These are phyloP conservation scores for Sander vitreus DNA, from an alignment of 2,113 vertebrate genomes.

Conservation along the genomic window DNA sequence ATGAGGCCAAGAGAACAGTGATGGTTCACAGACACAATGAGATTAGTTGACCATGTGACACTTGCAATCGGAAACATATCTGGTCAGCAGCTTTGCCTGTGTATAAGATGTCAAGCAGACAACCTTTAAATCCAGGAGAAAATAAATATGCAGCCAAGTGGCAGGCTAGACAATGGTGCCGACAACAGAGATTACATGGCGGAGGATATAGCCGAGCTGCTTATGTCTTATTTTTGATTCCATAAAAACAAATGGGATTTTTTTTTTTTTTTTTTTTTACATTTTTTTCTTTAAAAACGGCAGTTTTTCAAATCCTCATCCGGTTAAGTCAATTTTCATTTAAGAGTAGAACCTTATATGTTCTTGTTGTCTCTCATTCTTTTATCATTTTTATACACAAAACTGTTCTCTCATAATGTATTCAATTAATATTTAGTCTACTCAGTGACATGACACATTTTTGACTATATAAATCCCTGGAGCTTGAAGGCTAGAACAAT, in stretches of 20 bases:
- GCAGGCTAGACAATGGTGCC: conserved; percentile 25
- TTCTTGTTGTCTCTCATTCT: neutral
- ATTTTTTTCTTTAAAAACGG: neutral
- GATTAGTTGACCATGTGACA: conserved; percentile 76
- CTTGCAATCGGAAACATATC: conserved; percentile 76
- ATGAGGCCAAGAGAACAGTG: conserved; percentile 12
- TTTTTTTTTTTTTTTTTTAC: too few relatives aligned
- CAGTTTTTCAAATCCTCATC: neutral
- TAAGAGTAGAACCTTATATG: neutral
- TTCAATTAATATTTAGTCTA: too few relatives aligned
- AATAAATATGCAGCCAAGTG: conserved; percentile 41
- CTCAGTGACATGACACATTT: too few relatives aligned
- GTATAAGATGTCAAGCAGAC: conserved; percentile 74
- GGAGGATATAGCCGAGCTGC: neutral
- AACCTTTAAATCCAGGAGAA: conserved; percentile 62
- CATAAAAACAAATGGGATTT: neutral
- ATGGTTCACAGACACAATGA: conserved; percentile 51
- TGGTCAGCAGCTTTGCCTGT: conserved; percentile 78
- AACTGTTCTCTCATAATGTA: neutral
- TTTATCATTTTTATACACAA: neutral
- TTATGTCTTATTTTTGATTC: neutral
- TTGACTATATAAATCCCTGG: too few relatives aligned
- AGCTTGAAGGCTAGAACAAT: neutral
- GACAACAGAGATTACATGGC: conserved; percentile 16
- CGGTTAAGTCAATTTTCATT: too few relatives aligned